A percentile compares a stretch with the other conserved stretches of the same genome.
Conservation (phyloP, 2,888 invertebrate species). For the Pterostichus madidus region DNA sequence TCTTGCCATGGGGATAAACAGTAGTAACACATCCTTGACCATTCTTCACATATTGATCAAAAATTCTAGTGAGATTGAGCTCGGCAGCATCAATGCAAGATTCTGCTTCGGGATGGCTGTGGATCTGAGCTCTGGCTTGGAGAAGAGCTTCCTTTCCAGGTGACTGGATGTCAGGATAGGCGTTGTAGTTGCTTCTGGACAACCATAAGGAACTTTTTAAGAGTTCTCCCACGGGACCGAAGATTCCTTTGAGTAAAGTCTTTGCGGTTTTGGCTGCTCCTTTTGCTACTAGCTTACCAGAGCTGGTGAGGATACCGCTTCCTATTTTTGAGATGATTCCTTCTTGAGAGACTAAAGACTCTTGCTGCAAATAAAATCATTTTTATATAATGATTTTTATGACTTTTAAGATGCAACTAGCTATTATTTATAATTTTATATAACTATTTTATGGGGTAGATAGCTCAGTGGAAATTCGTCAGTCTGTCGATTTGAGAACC, state of each 20-base stretch:
- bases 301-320: neutral
- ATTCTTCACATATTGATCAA: conserved; percentile 6
- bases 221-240: neutral
- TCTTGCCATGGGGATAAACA: neutral
- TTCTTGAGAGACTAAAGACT: neutral
- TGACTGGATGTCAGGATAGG: neutral
- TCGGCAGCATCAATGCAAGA: conserved; percentile 1
- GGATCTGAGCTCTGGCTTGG: neutral
- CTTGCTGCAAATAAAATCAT: neutral
- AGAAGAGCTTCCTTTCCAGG: conserved; percentile 6
- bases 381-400: too few species aligned
- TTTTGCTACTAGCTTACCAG: neutral
- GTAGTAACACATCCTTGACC: neutral
- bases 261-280: neutral
- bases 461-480: too few species aligned
- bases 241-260: neutral
- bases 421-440: too few species aligned
- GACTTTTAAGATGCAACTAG: too few species aligned
- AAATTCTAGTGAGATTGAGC: neutral
- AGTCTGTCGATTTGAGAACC: too few species aligned
- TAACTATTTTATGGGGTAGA: too few species aligned
- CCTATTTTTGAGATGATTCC: neutral
- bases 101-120: neutral
- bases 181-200: neutral
- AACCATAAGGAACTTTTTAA: neutral